These are phyloP conservation scores for Romanogobio albipinnatus DNA, from an alignment of 2,113 vertebrate species.

Conservation along the genomic window DNA sequence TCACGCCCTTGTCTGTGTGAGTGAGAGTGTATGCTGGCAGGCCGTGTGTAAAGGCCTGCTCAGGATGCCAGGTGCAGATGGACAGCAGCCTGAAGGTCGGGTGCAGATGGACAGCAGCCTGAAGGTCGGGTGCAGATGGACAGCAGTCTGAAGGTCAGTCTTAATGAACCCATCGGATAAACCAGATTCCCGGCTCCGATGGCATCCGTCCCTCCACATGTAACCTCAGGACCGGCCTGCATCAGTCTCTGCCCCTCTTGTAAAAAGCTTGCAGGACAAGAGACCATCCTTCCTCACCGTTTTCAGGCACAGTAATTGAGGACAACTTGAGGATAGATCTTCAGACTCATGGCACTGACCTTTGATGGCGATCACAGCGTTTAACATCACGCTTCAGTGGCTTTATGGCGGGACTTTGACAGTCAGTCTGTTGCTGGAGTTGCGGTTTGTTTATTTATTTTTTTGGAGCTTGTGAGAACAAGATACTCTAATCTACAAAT, in stretches of 20 bases:
- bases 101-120: constrained; percentile 43
- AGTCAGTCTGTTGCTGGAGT: background rate
- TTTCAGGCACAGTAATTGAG: constrained; percentile 7
- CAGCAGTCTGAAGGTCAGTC: constrained; percentile 49
- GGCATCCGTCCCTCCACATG: background rate
- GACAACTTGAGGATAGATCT: constrained; percentile 5
- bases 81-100: constrained; percentile 50
- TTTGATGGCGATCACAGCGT: background rate
- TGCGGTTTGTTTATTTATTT: constrained; percentile 11
- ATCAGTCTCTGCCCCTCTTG: background rate
- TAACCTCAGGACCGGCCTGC: constrained; percentile 25
- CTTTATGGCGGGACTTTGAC: background rate
- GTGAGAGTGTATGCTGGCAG: constrained; percentile 18
- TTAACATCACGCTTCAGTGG: background rate
- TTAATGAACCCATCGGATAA: constrained; percentile 18
- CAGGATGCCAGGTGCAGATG: constrained; percentile 44
- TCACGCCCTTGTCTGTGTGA: constrained; percentile 39
- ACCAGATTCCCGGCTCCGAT: constrained; percentile 17
- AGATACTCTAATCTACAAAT: background rate
- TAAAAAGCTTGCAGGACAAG: constrained; percentile 7
- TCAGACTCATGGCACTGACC: background rate
- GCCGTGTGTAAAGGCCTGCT: constrained; percentile 36
- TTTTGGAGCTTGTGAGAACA: background rate
- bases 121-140: constrained; percentile 48
- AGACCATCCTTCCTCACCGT: constrained; percentile 7